A percentile compares a stretch with the other conserved stretches of the same genome.
Conservation (phyloP, 2,797 vertebrate genomes). For the Tapera naevia region DNA sequence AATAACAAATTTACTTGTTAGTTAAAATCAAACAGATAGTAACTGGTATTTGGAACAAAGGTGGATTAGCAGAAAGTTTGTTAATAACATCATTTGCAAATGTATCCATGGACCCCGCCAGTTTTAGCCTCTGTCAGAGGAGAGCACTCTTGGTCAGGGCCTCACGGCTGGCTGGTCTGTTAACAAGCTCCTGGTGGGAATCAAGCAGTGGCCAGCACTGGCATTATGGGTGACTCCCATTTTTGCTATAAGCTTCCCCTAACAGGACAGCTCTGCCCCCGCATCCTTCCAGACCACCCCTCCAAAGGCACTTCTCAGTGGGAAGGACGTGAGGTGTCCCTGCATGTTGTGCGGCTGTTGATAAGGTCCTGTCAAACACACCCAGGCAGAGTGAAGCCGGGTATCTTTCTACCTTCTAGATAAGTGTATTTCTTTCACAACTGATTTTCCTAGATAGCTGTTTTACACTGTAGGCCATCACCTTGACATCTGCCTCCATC, state of each 20-base stretch:
- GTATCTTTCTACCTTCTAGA: background rate
- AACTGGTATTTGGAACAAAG: background rate
- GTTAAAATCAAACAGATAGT: background rate
- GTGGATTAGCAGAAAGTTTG: background rate
- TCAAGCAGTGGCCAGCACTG: background rate
- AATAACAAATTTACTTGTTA: background rate
- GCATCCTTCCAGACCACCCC: background rate
- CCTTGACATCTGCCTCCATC: background rate
- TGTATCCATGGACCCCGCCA: background rate
- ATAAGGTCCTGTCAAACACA: background rate
- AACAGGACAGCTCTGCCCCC: background rate
- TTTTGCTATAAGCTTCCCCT: background rate
- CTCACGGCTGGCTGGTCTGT: background rate
- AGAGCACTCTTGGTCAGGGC: background rate
- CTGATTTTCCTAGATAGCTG: background rate
- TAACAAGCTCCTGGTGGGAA: background rate
- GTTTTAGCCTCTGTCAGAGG: background rate
- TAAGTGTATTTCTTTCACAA: background rate
- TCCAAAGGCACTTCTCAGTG: background rate
- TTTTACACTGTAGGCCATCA: background rate
- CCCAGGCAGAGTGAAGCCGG: background rate
- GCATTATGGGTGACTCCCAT: background rate
- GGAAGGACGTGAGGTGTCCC: rapidly evolving
- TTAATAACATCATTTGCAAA: background rate
- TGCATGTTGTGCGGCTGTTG: background rate